Evolutionary conservation across 2,888 invertebrate species (phyloP).

Genomic region (Phengaris alcon): DNA sequence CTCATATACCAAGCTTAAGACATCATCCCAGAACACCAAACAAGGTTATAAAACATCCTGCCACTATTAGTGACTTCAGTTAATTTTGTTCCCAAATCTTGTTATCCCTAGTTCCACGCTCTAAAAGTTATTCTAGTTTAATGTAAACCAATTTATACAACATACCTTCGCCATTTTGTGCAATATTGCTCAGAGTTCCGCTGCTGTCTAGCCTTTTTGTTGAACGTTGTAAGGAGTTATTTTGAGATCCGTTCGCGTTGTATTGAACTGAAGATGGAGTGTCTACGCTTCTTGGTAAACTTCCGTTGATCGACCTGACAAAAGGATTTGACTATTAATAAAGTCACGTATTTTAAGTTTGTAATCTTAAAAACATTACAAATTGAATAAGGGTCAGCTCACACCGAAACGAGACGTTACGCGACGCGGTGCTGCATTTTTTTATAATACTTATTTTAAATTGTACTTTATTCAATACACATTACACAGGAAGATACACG

Average conservation of each 20-base stretch:
- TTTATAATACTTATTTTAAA: too few species aligned
- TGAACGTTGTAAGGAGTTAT: conserved; percentile 64
- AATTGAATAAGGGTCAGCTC: too few species aligned
- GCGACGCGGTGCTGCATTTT: too few species aligned
- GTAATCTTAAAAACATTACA: too few species aligned
- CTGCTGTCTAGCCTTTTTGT: conserved; percentile 67
- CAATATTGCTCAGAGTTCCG: conserved; percentile 64
- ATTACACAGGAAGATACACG: too few species aligned
- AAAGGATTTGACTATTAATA: neutral
- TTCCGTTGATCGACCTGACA: conserved; percentile 67
- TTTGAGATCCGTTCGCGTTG: conserved; percentile 64
- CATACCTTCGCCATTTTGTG: conserved; percentile 63
- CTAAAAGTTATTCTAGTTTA: conserved; percentile 3
- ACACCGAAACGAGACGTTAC: too few species aligned
- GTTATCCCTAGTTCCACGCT: neutral
- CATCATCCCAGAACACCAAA: neutral
- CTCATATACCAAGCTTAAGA: neutral
- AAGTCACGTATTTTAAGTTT: too few species aligned
- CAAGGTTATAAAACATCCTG: neutral
- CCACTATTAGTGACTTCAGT: neutral
- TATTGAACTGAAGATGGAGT: conserved; percentile 66
- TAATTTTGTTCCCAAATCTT: conserved; percentile 8
- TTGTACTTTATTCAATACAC: too few species aligned
- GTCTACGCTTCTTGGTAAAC: conserved; percentile 67
- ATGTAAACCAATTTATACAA: conserved; percentile 25